A percentile compares a stretch with the other conserved stretches of the same genome.
phyloP scores from a whole-genome alignment of 2,113 vertebrate species.

The Garra rufa region DNA sequence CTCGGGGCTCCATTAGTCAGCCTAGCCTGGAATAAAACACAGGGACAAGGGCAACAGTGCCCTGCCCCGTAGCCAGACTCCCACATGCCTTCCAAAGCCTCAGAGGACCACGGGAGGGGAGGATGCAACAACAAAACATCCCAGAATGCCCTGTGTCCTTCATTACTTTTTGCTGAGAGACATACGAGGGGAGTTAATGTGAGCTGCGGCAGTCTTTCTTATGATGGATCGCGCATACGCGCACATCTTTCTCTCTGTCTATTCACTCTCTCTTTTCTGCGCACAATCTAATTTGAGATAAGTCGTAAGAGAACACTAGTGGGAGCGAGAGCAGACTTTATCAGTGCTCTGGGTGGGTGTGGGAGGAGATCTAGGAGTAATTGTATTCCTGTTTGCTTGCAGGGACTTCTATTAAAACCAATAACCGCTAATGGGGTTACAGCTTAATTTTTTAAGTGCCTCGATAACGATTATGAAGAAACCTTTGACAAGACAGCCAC shows the following conservation, averaged over 20 bases:
- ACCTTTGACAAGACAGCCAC: conserved; percentile 60
- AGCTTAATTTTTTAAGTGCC: conserved; percentile 70
- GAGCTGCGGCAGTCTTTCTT: conserved; percentile 61
- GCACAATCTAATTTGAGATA: conserved; percentile 76
- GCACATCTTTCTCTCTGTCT: conserved; percentile 46
- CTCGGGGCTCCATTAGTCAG: conserved; percentile 78
- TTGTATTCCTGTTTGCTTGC: conserved; percentile 69
- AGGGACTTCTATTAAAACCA: conserved; percentile 71
- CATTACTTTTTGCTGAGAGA: conserved; percentile 75
- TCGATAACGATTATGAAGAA: conserved; percentile 60
- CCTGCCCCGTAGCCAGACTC: conserved; percentile 48
- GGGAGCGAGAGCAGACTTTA: conserved; percentile 60
- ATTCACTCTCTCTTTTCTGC: conserved; percentile 51
- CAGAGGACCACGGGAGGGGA: conserved; percentile 53
- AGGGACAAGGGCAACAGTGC: conserved; percentile 52
- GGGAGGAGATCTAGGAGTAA: conserved; percentile 64
- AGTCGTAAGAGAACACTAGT: conserved; percentile 64
- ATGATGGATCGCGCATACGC: conserved; percentile 70
- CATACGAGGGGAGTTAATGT: conserved; percentile 68
- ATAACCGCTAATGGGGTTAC: conserved; percentile 70
- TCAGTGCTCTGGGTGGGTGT: conserved; percentile 73
- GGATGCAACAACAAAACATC: conserved; percentile 64
- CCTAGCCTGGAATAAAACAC: conserved; percentile 71
- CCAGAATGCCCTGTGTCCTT: conserved; percentile 73
- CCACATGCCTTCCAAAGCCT: conserved; percentile 44